These are phyloP conservation scores for Molossus molossus DNA, from an alignment of 2,797 vertebrate species.

Conservation along the genomic window DNA sequence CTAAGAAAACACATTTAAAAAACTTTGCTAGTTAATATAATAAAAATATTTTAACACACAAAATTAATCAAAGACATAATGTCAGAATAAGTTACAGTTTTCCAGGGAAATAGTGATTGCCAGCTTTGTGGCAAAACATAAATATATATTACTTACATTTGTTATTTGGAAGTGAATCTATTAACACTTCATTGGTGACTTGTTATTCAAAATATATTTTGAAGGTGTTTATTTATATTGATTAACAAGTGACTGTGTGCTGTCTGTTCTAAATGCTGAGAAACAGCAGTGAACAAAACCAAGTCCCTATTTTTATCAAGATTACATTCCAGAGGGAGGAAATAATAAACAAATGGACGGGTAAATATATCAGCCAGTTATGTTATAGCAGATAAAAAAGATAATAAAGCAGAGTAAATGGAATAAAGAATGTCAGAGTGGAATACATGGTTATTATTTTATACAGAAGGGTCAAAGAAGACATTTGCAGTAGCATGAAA, in stretches of 20 bases:
- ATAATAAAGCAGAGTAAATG: background rate
- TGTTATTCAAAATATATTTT: background rate
- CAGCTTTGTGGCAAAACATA: constrained; percentile 24
- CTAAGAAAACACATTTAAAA: background rate
- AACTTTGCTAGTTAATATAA: background rate
- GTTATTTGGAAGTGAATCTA: background rate
- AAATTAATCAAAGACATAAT: constrained; percentile 17
- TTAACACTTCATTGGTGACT: background rate
- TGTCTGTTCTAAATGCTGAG: background rate
- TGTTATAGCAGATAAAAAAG: background rate
- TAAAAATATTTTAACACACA: background rate
- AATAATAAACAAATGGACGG: background rate
- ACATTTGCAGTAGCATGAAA: background rate
- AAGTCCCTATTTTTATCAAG: background rate
- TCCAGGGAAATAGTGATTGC: background rate
- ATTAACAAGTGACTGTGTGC: background rate
- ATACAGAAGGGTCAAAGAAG: background rate
- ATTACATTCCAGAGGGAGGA: background rate
- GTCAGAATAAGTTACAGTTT: constrained; percentile 22
- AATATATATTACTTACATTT: background rate
- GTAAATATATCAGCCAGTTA: background rate
- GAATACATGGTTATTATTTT: background rate
- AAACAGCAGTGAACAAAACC: background rate
- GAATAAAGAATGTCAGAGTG: background rate
- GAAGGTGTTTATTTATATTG: background rate